Base-by-base conservation (phyloP, 2,888 invertebrate genomes). In the Hartigia nigra region DNA sequence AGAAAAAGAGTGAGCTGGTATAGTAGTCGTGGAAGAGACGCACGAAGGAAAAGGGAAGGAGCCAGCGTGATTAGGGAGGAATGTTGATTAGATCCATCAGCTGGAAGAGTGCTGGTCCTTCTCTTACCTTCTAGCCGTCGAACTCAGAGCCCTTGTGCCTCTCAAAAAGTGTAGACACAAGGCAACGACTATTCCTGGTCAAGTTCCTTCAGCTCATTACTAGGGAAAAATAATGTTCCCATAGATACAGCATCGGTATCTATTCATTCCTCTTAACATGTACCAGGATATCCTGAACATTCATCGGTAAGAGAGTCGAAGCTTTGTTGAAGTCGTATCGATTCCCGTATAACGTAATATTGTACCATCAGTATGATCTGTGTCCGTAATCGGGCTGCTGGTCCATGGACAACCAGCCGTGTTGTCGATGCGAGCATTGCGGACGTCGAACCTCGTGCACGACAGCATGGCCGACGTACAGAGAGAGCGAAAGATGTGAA, bases 71-170 rank as follows among this genome's bases (percentile, higher is more conserved):
- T 91, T 91, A 90, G 90, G 89, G 87, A 89, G 90, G 91, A 91
- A 91, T 91, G 90, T 91, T 91, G 91, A 91, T 91, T 91, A 91
- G 91, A 91, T 91, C 89, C 91, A 91, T 91, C 91, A 91, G 90
- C 88, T 87, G 87, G 87, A 85, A 82, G 86, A 87, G 83, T 81
- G 83, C 80, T 74, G 84, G 84, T 82, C 72, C 80, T 32, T 84
- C 84, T 82, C 82, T 81, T 82, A 80, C 79, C 75, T 69, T 12
- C 77, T 78, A 55, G 55, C 23, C 55, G 55, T 55, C 23, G 55
- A 23, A 23, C 55, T 23, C 55, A 55, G 12, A 34, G 72, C 69
- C 82, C 81, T 84, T 83, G 78, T 70, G 81, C 81, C 84, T 85
- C 83, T 84, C 80, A 79, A 85, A 86, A 87, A 84, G 80, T 82